These are phyloP conservation scores for Popillia japonica DNA, from an alignment of 1,140 invertebrate genomes.

Conservation along the genomic window DNA sequence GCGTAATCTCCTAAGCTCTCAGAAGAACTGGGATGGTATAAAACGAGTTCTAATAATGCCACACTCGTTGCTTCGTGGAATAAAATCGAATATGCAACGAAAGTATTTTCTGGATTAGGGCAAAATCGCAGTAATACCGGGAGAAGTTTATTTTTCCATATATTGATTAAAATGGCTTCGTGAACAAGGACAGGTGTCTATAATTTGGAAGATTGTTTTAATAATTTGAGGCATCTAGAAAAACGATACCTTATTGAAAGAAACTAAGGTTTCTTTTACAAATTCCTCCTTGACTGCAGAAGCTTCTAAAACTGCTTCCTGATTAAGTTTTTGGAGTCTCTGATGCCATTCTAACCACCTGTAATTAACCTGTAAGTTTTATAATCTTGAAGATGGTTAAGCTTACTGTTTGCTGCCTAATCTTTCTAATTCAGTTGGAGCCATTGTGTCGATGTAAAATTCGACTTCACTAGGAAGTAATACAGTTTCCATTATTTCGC, in stretches of 20 bases:
- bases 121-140: slow-evolving; percentile 73
- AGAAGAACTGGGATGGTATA: slow-evolving; percentile 76
- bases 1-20: slow-evolving; percentile 72
- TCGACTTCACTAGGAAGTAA: slow-evolving; percentile 64
- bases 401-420: slow-evolving; percentile 63
- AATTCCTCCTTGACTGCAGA: slow-evolving; percentile 72
- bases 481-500: slow-evolving; percentile 57
- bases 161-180: slow-evolving; percentile 77
- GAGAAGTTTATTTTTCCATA: slow-evolving; percentile 80
- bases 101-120: slow-evolving; percentile 71
- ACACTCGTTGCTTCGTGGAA: slow-evolving; percentile 64
- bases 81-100: slow-evolving; percentile 72
- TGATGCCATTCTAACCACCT: slow-evolving; percentile 83
- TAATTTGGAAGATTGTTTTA: slow-evolving; percentile 43
- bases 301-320: slow-evolving; percentile 80
- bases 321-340: slow-evolving; percentile 77
- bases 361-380: slow-evolving; percentile 44
- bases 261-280: slow-evolving; percentile 75
- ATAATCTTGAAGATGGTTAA: neutral
- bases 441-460: slow-evolving; percentile 62
- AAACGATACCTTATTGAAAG: slow-evolving; percentile 68
- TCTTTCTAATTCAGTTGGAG: slow-evolving; percentile 60
- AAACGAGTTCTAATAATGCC: slow-evolving; percentile 75
- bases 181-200: slow-evolving; percentile 74
- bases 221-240: slow-evolving; percentile 38